These are phyloP conservation scores for Parapristionchus giblindavisi DNA, from an alignment of 2,888 invertebrate genomes.

Conservation along the genomic window DNA sequence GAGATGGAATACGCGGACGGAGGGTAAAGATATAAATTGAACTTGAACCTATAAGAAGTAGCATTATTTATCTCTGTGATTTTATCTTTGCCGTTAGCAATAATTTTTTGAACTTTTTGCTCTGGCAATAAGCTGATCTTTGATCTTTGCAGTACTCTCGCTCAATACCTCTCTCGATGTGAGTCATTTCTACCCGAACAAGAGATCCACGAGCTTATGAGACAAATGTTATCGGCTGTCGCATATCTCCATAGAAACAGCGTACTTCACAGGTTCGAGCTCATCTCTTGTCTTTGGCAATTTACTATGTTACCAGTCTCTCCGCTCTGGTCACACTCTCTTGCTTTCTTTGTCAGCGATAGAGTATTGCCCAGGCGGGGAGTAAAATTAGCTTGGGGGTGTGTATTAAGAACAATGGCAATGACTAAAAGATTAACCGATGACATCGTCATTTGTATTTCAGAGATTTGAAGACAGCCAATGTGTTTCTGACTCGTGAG, in stretches of 20 bases:
- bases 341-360: too few species aligned
- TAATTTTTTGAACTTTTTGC: neutral
- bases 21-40: constrained; percentile 71
- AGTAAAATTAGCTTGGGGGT: too few species aligned
- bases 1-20: constrained; percentile 85
- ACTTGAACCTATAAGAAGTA: neutral
- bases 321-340: too few species aligned
- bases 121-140: neutral
- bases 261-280: constrained; percentile 73
- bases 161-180: constrained; percentile 76
- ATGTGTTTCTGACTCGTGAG: constrained; percentile 79
- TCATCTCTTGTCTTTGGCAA: too few species aligned
- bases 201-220: constrained; percentile 49
- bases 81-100: neutral
- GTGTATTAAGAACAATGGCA: too few species aligned
- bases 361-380: too few species aligned
- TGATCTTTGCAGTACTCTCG: constrained; percentile 76
- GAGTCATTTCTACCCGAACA: constrained; percentile 76
- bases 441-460: too few species aligned
- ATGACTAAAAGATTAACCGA: too few species aligned
- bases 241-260: constrained; percentile 80
- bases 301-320: too few species aligned
- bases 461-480: constrained; percentile 81
- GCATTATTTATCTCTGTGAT: neutral
- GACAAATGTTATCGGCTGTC: constrained; percentile 79